Evolutionary conservation across 2,888 invertebrate species (phyloP).

Genomic region (Ctena decussata): DNA sequence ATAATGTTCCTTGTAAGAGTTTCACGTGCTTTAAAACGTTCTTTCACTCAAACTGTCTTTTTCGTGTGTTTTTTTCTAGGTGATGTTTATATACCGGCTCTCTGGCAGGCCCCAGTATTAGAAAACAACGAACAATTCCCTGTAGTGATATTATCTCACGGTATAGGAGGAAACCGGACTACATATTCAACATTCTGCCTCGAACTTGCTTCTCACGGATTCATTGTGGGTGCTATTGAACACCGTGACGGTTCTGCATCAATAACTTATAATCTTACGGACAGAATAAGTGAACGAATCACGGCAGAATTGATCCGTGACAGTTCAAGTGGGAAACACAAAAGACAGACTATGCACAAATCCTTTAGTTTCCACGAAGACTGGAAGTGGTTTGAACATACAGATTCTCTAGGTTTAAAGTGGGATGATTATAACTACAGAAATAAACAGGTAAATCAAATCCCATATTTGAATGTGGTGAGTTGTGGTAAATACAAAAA

Average conservation of each 20-base stretch:
- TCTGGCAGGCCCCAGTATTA: constrained; percentile 87
- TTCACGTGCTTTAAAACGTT: no score
- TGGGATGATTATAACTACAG: constrained; percentile 86
- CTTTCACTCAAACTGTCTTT: no score
- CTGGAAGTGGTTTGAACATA: constrained; percentile 82
- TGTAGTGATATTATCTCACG: constrained; percentile 90
- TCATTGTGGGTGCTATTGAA: constrained; percentile 90
- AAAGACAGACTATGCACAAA: constrained; percentile 58
- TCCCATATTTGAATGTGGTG: no score
- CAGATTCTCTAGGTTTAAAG: constrained; percentile 68
- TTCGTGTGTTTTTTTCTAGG: constrained; percentile 81
- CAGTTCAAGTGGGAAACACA: constrained; percentile 44
- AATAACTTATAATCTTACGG: constrained; percentile 81
- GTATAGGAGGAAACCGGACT: constrained; percentile 90
- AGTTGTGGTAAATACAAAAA: no score
- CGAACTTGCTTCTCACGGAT: constrained; percentile 91
- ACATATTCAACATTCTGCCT: constrained; percentile 89
- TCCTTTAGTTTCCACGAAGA: constrained; percentile 75
- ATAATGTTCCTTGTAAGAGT: no score
- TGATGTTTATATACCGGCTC: constrained; percentile 88
- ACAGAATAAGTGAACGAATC: constrained; percentile 41
- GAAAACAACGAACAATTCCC: constrained; percentile 86
- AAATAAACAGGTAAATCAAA: constrained; percentile 86
- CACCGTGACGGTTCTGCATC: constrained; percentile 88
- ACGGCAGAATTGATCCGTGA: constrained; percentile 52